Conservation (phyloP, 2,797 vertebrate genomes). For the Enteromius treurensis region DNA sequence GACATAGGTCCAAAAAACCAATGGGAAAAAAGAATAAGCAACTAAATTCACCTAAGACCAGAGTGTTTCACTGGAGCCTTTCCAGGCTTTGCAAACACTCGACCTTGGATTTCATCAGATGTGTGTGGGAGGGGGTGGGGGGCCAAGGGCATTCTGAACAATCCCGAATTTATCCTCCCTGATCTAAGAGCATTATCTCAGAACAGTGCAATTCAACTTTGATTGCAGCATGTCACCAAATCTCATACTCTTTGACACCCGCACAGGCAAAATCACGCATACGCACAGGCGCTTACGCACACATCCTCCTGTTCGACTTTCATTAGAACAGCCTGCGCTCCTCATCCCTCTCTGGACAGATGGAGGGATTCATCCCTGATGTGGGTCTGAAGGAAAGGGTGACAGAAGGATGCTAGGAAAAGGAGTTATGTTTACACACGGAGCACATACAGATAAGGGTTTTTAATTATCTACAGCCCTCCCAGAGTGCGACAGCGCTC, state of each 20-base stretch:
- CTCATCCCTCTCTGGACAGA: slow-evolving; percentile 56
- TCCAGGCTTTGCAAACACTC: slow-evolving; percentile 36
- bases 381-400: slow-evolving; percentile 24
- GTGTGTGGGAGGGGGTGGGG: not conserved
- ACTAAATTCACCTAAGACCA: not conserved
- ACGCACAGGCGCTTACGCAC: slow-evolving; percentile 39
- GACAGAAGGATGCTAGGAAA: slow-evolving; percentile 41
- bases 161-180: slow-evolving; percentile 52
- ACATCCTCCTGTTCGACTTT: slow-evolving; percentile 40
- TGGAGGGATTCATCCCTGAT: slow-evolving; percentile 58
- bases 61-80: slow-evolving; percentile 5
- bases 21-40: not conserved
- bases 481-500: slow-evolving; percentile 14
- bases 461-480: slow-evolving; percentile 50
- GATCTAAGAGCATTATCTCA: slow-evolving; percentile 56
- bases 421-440: slow-evolving; percentile 41
- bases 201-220: slow-evolving; percentile 55
- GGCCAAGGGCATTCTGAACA: slow-evolving; percentile 35
- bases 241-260: slow-evolving; percentile 37
- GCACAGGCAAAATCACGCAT: slow-evolving; percentile 15
- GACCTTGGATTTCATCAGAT: slow-evolving; percentile 39
- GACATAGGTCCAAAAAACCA: not conserved
- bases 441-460: slow-evolving; percentile 39
- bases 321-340: slow-evolving; percentile 54
- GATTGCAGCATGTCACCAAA: slow-evolving; percentile 56